A percentile compares a stretch with the other conserved stretches of the same genome.
Evolutionary conservation across 2,113 vertebrate species (phyloP).

Genomic region (Seriola quinqueradiata): DNA sequence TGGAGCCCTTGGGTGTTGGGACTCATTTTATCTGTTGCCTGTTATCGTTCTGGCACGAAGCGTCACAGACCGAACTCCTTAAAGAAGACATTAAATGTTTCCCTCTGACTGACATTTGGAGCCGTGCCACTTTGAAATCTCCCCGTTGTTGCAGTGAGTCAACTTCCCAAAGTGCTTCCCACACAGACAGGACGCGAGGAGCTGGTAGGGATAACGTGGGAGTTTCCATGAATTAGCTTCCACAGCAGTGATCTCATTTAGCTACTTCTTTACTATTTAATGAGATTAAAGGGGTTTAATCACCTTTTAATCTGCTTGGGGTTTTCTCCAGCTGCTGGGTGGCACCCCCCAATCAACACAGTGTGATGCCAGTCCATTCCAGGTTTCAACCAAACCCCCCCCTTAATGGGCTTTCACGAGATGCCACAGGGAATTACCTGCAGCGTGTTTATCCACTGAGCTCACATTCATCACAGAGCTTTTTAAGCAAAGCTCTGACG

Average conservation of each 20-base stretch:
- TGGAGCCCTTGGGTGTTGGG: no score
- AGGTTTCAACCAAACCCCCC: conserved; percentile 20
- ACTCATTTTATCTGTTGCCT: not conserved
- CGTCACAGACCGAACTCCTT: not conserved
- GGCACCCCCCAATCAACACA: conserved; percentile 36
- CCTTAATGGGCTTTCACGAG: conserved; percentile 24
- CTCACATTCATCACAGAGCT: not conserved
- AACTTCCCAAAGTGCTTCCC: conserved; percentile 32
- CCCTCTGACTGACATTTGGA: not conserved
- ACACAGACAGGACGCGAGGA: conserved; percentile 24
- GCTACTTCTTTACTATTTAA: conserved; percentile 57
- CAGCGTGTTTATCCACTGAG: conserved; percentile 29
- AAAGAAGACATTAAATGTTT: conserved; percentile 5
- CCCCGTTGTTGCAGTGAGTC: conserved; percentile 29
- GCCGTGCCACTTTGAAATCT: conserved; percentile 15
- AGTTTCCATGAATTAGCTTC: conserved; percentile 47
- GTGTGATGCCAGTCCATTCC: conserved; percentile 12
- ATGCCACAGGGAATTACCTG: conserved; percentile 36
- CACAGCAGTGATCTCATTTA: conserved; percentile 50
- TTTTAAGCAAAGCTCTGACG: conserved; percentile 8
- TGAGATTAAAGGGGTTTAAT: conserved; percentile 67
- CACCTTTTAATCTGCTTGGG: conserved; percentile 61
- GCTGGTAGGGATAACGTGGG: conserved; percentile 36
- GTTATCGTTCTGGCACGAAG: not conserved
- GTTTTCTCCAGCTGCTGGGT: conserved; percentile 24